Evolutionary conservation across 2,888 invertebrate genomes (phyloP).

Genomic region (Lomographa bimaculata): DNA sequence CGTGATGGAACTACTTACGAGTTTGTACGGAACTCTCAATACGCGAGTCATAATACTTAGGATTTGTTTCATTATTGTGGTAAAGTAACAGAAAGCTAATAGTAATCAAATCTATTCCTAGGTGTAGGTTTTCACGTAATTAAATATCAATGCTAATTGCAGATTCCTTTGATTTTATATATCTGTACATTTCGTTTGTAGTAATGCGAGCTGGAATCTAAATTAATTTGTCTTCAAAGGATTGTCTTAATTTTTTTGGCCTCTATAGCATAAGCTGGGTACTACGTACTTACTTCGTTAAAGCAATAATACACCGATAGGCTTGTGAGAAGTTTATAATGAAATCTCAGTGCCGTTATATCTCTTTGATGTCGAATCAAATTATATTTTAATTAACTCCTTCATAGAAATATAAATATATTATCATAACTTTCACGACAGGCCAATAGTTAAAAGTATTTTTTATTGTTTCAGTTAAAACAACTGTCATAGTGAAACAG

Average conservation of each 20-base stretch:
- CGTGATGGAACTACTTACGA: no score
- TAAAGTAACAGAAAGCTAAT: no score
- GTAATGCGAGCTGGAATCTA: conserved; percentile 48
- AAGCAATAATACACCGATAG: conserved; percentile 30
- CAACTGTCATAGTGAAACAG: conserved; percentile 27
- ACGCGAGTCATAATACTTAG: no score
- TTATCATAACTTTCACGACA: no score
- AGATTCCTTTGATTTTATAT: conserved; percentile 48
- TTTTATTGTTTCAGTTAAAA: conserved; percentile 52
- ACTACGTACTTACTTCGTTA: no score
- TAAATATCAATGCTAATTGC: conserved; percentile 47
- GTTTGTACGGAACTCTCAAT: no score
- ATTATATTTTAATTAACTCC: conserved; percentile 14
- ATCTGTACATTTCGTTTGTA: conserved; percentile 47
- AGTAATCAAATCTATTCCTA: no score
- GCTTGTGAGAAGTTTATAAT: conserved; percentile 26
- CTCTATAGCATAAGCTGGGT: no score
- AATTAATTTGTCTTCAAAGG: conserved; percentile 52
- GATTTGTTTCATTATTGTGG: no score
- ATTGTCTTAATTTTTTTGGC: conserved; percentile 38
- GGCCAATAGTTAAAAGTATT: conserved; percentile 7
- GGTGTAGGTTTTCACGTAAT: no score
- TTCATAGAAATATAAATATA: no score
- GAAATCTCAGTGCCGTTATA: conserved; percentile 8
- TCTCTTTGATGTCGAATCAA: conserved; percentile 16